Base-by-base conservation (phyloP, 2,113 vertebrate species). In the Brachypteracias leptosomus region DNA sequence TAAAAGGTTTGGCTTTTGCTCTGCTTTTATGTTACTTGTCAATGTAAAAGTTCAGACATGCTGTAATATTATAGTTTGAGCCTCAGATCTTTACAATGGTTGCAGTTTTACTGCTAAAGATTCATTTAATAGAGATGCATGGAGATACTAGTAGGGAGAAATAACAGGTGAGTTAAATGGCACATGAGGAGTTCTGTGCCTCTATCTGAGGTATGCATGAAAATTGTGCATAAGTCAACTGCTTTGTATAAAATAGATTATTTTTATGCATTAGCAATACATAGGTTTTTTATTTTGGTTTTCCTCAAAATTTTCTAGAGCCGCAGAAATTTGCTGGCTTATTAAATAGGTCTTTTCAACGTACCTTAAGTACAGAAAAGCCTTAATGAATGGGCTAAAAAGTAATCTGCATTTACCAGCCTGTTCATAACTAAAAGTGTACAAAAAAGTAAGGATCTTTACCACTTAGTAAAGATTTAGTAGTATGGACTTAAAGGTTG, bases 401-500 rank as follows among this genome's bases (percentile, higher is more conserved):
- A 5, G 1, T 29, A 67, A 5, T 18, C 38, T 80, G 9, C 12
- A 49, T 71, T 71, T 82, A 67, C 19, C 6, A 20, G 16, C 9
- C 25, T 51, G 6, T 17, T 25, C 5, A 33, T 46, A 33, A 49
- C 3, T n/a, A n/a, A n/a, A n/a, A 59, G 0, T 4, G 0, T 33
- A 36, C 19, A 36, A 76, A 66, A 49, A 63, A 47, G 2, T 31
- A 10, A 44, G 12, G 18, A 71, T 55, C 5, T 85, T 19, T 54
- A 38, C 8, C 38, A 13, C 5, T 36, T 31, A 58, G 29, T 52
- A 70, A 68, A 72, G 29, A 25, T 49, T 52, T 52, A 26, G 29
- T 28, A 73, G 9, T 24, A 19, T 18, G 35, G 17, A 31, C 44
- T 49, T 65, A 16, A 61, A 77, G 1, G 4, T 11, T 55, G 7